These are phyloP conservation scores for Amphiduros pacificus DNA, from an alignment of 2,888 invertebrate genomes.

Conservation along the genomic window DNA sequence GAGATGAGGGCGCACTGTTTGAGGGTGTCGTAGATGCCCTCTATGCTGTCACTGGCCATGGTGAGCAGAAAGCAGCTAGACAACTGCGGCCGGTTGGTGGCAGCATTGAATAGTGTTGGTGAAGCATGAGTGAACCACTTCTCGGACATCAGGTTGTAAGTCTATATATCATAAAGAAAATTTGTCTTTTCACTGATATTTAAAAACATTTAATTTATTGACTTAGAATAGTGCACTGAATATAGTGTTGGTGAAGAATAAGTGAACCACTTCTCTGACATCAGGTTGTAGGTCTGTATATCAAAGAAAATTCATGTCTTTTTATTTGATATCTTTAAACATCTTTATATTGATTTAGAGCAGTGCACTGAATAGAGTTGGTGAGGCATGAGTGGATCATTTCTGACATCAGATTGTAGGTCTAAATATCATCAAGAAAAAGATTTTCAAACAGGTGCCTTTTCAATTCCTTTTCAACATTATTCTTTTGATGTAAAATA, in stretches of 20 bases:
- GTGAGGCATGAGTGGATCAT: conserved; percentile 97
- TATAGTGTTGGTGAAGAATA: conserved; percentile 97
- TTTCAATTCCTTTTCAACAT: too few species aligned
- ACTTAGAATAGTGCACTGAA: too few species aligned
- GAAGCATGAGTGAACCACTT: conserved; percentile 97
- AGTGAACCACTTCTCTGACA: conserved; percentile 94
- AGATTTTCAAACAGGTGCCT: too few species aligned
- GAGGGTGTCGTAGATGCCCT: conserved; percentile 90
- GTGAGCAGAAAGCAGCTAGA: conserved; percentile 94
- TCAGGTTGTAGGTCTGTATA: conserved; percentile 91
- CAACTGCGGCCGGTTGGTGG: conserved; percentile 86
- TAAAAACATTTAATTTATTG: too few species aligned
- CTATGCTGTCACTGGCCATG: conserved; percentile 88
- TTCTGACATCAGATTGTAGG: conserved; percentile 92
- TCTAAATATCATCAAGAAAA: too few species aligned
- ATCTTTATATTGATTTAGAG: too few species aligned
- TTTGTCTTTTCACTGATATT: too few species aligned
- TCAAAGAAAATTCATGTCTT: too few species aligned
- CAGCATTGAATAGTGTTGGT: conserved; percentile 94
- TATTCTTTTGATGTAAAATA: too few species aligned
- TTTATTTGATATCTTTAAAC: too few species aligned
- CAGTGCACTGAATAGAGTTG: too few species aligned
- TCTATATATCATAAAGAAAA: too few species aligned
- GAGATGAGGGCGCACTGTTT: conserved; percentile 93
- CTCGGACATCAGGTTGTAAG: conserved; percentile 93